Evolutionary conservation across 2,113 vertebrate species (phyloP), one percentile per base, ranked within the genome.

Genomic region (Microcebus lehilahytsara): DNA sequence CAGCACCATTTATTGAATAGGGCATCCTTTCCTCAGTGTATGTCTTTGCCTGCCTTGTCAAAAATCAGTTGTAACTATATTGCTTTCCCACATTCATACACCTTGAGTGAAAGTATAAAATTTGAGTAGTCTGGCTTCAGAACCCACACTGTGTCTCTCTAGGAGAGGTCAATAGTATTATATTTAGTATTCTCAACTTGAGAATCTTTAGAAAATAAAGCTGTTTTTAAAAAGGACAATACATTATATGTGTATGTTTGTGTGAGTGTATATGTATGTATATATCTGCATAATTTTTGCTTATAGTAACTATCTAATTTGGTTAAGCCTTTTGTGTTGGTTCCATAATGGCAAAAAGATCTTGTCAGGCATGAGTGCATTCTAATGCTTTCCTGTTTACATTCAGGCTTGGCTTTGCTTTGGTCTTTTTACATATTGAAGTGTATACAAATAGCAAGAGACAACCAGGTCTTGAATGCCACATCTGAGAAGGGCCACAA

Each of bases 371-470:
- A 7, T 71, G 60, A 20, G 14, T 25, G 14, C 2, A 25, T 80
- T 92, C 79, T 75, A 37, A 40, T 14, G 4, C 22, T 91, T 75
- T 20, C 1, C 32, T 79, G 2, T 88, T 71, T 66, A 13, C 85
- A 85, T 90, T 87, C 37, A 20, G 22, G 30, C 20, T 93, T 86
- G 22, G 37, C 20, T 93, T 86, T 11, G 1, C 22, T 95, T 64
- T 95, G 87, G 83, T 84, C n/a, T 96, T 74, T 92, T 96, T 40
- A 49, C 14, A 23, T 32, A 80, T 51, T 79, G 60, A 93, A 78
- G 22, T 51, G 58, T 92, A 3, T 75, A 69, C 84, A 79, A 71
- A 92, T 64, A 79, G 37, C 27, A 62, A 42, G 91, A 74, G 49
- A 84, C 17, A 94, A 23, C 22, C 9, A 25, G 13, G 34, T 92